These are phyloP conservation scores for Eubasilissa splendida DNA, from an alignment of 2,888 invertebrate genomes.

Conservation along the genomic window DNA sequence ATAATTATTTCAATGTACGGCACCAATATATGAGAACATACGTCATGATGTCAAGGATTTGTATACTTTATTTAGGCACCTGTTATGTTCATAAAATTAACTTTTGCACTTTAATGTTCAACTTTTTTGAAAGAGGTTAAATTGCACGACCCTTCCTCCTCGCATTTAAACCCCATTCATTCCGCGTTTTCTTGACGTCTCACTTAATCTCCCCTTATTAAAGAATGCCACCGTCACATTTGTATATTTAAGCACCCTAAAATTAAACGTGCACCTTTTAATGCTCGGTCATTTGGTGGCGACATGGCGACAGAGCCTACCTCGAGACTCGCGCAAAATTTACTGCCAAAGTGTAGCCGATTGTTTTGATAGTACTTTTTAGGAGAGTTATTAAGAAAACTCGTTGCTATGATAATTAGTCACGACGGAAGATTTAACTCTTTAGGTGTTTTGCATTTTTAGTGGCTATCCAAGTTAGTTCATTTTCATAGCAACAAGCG, in stretches of 20 bases:
- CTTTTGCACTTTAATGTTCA: slow-evolving; percentile 18
- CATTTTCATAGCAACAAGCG: no score
- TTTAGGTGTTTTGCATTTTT: no score
- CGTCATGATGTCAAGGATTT: not conserved
- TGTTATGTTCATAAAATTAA: slow-evolving; percentile 20
- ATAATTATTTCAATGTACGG: no score
- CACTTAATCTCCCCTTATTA: slow-evolving; percentile 30
- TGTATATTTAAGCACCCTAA: not conserved
- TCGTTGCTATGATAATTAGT: no score
- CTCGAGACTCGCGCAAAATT: not conserved
- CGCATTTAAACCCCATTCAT: slow-evolving; percentile 34
- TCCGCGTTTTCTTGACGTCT: slow-evolving; percentile 31
- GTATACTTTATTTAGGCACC: slow-evolving; percentile 1
- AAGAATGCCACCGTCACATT: slow-evolving; percentile 12
- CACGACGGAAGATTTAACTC: no score
- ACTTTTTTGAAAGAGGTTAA: slow-evolving; percentile 29
- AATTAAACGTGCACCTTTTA: slow-evolving; percentile 25
- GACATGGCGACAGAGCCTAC: not conserved
- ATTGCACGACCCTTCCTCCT: slow-evolving; percentile 27
- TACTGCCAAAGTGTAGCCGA: not conserved
- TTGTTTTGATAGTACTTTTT: slow-evolving; percentile 4
- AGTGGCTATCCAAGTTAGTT: no score
- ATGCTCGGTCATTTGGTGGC: slow-evolving; percentile 28
- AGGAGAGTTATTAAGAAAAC: not conserved
- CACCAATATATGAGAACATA: no score